Conservation (phyloP, 2,797 vertebrate species). For the Coendou prehensilis region DNA sequence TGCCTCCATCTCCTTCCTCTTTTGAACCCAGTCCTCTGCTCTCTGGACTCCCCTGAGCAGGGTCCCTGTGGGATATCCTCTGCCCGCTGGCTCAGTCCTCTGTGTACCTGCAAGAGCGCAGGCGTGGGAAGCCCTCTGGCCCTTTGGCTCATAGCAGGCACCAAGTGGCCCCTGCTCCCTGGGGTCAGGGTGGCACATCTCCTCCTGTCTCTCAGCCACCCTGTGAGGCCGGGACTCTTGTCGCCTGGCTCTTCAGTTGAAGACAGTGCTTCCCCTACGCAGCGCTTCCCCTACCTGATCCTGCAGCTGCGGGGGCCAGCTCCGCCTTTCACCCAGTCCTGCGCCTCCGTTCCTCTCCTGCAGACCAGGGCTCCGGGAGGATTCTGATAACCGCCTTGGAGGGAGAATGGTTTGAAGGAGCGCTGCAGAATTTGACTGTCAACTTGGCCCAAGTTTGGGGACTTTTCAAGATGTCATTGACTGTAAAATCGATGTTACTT, state of each 20-base stretch:
- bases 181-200: rapidly evolving
- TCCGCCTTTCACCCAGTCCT: neutral
- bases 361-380: neutral
- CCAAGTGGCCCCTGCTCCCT: rapidly evolving
- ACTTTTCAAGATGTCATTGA: neutral
- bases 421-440: neutral
- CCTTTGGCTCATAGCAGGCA: neutral
- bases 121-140: neutral
- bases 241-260: neutral
- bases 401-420: neutral
- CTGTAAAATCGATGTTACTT: neutral
- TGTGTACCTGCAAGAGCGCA: rapidly evolving
- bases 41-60: neutral
- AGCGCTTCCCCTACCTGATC: no score
- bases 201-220: rapidly evolving
- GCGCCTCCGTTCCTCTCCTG: neutral
- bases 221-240: rapidly evolving
- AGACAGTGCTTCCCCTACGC: neutral
- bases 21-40: neutral
- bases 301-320: rapidly evolving
- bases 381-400: neutral
- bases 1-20: neutral
- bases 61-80: neutral
- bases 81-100: rapidly evolving
- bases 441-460: neutral